Evolutionary conservation across 2,888 invertebrate genomes (phyloP).

Genomic region (Clitarchus hookeri): DNA sequence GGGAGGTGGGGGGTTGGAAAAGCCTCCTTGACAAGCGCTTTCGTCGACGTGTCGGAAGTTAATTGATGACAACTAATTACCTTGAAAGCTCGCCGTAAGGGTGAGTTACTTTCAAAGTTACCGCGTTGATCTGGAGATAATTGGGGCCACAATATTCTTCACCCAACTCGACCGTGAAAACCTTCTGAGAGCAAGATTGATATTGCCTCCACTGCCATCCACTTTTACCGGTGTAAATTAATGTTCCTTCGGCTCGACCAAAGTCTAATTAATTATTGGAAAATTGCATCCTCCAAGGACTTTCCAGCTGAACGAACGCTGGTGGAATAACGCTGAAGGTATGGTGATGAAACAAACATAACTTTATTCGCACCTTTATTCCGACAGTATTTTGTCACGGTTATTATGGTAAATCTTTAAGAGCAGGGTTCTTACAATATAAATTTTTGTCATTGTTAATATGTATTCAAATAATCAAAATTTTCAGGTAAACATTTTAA

Average conservation of each 20-base stretch:
- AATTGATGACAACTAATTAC: background rate
- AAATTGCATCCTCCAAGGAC: background rate
- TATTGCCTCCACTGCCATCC: background rate
- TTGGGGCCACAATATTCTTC: background rate
- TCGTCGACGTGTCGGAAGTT: background rate
- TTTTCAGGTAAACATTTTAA: too few relatives aligned
- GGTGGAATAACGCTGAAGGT: too few relatives aligned
- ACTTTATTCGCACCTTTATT: too few relatives aligned
- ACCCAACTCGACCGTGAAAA: background rate
- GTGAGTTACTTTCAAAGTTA: background rate
- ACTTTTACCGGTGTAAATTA: background rate
- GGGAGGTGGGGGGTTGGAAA: too few relatives aligned
- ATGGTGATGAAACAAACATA: too few relatives aligned
- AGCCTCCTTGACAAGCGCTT: background rate
- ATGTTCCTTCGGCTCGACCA: background rate
- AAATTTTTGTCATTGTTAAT: too few relatives aligned
- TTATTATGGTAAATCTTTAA: too few relatives aligned
- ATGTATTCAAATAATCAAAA: too few relatives aligned
- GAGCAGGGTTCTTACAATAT: too few relatives aligned
- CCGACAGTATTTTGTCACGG: too few relatives aligned
- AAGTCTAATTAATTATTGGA: background rate
- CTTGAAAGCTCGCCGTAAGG: background rate
- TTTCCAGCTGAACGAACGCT: background rate
- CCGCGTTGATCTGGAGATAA: constrained; percentile 1
- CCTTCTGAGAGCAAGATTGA: background rate